phyloP scores from a whole-genome alignment of 1,140 invertebrate species.

The Danaus plexippus region DNA sequence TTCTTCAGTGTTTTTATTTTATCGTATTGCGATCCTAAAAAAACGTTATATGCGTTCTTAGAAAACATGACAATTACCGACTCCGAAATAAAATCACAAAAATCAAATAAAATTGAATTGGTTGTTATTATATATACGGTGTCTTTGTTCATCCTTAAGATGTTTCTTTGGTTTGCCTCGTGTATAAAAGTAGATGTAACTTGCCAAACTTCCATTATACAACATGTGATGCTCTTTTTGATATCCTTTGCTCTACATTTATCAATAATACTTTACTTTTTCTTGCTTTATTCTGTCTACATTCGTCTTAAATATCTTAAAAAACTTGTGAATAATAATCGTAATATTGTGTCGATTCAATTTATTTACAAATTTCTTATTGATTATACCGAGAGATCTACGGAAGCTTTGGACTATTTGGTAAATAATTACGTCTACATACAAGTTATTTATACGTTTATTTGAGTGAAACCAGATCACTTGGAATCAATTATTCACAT shows the following conservation, averaged over 20 bases:
- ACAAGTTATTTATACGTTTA: too few relatives aligned
- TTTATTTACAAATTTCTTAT: conserved; percentile 1
- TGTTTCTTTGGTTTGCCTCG: too few relatives aligned
- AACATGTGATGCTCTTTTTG: neutral
- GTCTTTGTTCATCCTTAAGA: too few relatives aligned
- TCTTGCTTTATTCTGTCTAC: conserved; percentile 2
- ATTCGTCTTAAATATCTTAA: neutral
- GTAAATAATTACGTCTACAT: neutral
- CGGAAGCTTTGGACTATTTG: neutral
- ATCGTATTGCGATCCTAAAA: neutral
- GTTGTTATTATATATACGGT: too few relatives aligned
- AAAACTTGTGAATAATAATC: too few relatives aligned
- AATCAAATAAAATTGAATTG: too few relatives aligned
- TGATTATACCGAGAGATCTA: conserved; percentile 2
- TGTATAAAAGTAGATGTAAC: too few relatives aligned
- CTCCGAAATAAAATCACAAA: too few relatives aligned
- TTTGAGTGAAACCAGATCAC: too few relatives aligned
- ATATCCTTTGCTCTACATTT: conserved; percentile 5
- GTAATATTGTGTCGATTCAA: conserved; percentile 3
- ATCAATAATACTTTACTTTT: conserved; percentile 5
- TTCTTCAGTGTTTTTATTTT: conserved; percentile 3
- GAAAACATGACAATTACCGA: too few relatives aligned
- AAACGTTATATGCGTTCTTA: too few relatives aligned
- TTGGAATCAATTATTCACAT: too few relatives aligned
- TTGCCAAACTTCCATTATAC: neutral